A percentile compares a stretch with the other conserved stretches of the same genome.
These are phyloP conservation scores for Meteorus sp. DNA, from an alignment of 1,140 invertebrate genomes.

Conservation along the genomic window DNA sequence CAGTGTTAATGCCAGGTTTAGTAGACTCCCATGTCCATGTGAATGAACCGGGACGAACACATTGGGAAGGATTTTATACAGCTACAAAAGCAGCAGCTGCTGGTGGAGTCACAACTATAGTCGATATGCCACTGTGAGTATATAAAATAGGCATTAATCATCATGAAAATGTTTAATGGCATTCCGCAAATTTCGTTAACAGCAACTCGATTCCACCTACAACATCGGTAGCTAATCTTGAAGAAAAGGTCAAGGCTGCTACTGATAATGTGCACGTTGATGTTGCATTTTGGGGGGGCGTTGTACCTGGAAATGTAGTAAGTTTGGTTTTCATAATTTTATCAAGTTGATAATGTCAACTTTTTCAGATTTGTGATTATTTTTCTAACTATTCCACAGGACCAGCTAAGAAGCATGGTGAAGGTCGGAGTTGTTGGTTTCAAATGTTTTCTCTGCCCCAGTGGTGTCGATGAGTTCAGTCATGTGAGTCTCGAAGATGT, in stretches of 20 bases:
- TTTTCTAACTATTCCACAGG: slow-evolving; percentile 47
- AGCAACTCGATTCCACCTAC: slow-evolving; percentile 75
- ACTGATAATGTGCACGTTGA: slow-evolving; percentile 67
- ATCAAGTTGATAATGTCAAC: too few relatives aligned
- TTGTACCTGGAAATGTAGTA: slow-evolving; percentile 67
- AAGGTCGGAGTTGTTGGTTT: slow-evolving; percentile 71
- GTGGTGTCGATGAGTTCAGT: slow-evolving; percentile 69
- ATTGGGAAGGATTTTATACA: slow-evolving; percentile 72
- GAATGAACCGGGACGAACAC: slow-evolving; percentile 79
- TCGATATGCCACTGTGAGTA: slow-evolving; percentile 73
- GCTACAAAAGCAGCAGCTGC: slow-evolving; percentile 73
- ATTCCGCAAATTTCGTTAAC: slow-evolving; percentile 14
- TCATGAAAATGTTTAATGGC: neutral
- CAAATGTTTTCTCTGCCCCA: slow-evolving; percentile 73
- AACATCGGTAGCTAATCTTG: slow-evolving; percentile 65
- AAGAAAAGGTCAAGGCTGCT: slow-evolving; percentile 64
- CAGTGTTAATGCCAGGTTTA: slow-evolving; percentile 75
- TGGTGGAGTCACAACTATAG: slow-evolving; percentile 73
- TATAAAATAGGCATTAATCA: neutral
- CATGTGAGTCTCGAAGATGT: slow-evolving; percentile 63
- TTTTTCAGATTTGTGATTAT: slow-evolving; percentile 9
- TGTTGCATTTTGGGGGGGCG: slow-evolving; percentile 76
- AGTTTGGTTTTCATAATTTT: slow-evolving; percentile 20
- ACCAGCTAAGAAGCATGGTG: slow-evolving; percentile 64
- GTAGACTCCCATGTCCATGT: slow-evolving; percentile 90